phyloP scores from a whole-genome alignment of 2,888 invertebrate species.

The Drosophila formosana region DNA sequence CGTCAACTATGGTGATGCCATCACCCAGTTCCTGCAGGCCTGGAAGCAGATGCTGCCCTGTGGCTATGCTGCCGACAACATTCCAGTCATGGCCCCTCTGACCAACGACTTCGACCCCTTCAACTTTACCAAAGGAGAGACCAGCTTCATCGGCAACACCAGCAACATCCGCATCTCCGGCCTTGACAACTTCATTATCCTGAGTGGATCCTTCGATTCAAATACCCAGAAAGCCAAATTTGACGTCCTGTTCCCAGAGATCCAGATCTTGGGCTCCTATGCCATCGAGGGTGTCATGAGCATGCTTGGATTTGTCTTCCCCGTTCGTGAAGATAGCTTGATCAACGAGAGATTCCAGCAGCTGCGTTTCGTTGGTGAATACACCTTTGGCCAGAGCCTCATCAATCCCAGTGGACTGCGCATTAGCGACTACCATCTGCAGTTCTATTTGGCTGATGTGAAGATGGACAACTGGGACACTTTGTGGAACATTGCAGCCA shows the following conservation, averaged over 20 bases:
- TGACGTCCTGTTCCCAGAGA: constrained; percentile 62
- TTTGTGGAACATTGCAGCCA: constrained; percentile 64
- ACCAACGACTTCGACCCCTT: constrained; percentile 34
- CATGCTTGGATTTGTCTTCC: constrained; percentile 48
- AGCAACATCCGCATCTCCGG: constrained; percentile 69
- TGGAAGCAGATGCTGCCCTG: constrained; percentile 73
- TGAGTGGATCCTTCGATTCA: constrained; percentile 54
- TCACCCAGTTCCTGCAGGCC: constrained; percentile 49
- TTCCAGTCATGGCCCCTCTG: constrained; percentile 71
- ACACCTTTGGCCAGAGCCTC: constrained; percentile 43
- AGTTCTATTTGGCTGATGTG: constrained; percentile 63
- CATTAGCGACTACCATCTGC: constrained; percentile 58
- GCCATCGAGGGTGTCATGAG: constrained; percentile 51
- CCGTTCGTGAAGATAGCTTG: constrained; percentile 43
- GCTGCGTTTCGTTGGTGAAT: constrained; percentile 61
- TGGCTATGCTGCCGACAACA: constrained; percentile 57
- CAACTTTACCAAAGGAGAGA: constrained; percentile 31
- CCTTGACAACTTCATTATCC: constrained; percentile 55
- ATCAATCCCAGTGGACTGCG: constrained; percentile 55
- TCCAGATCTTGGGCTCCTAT: constrained; percentile 64
- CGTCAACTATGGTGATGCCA: constrained; percentile 53
- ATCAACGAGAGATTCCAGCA: constrained; percentile 63
- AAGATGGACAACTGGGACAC: constrained; percentile 62
- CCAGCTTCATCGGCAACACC: constrained; percentile 60
- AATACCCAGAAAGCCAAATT: constrained; percentile 52